Conservation (phyloP, 2,888 invertebrate species). For the Acanthosoma haemorrhoidale region DNA sequence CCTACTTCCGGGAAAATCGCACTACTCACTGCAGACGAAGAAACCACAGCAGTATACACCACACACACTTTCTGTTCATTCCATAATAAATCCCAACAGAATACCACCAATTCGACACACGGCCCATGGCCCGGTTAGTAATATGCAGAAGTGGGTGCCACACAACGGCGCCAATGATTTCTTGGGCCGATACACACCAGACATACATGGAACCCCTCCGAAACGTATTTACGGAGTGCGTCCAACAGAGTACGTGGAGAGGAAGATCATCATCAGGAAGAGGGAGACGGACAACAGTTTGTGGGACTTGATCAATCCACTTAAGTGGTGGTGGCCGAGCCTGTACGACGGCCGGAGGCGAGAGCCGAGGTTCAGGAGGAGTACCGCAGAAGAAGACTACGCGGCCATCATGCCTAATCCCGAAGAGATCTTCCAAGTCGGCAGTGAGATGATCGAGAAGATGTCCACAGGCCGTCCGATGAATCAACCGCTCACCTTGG, state of each 20-base stretch:
- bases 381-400: background rate
- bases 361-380: slow-evolving; percentile 31
- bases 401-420: background rate
- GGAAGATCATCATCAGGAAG: slow-evolving; percentile 27
- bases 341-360: slow-evolving; percentile 30
- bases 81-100: slow-evolving; percentile 7
- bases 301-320: slow-evolving; percentile 31
- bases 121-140: background rate
- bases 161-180: slow-evolving; percentile 18
- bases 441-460: background rate
- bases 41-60: slow-evolving; percentile 6
- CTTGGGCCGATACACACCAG: background rate
- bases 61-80: slow-evolving; percentile 30
- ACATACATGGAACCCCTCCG: background rate
- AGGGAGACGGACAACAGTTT: slow-evolving; percentile 26
- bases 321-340: slow-evolving; percentile 33
- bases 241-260: slow-evolving; percentile 31
- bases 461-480: background rate
- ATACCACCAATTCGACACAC: background rate
- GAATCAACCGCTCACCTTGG: slow-evolving; percentile 17
- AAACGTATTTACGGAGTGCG: slow-evolving; percentile 24
- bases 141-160: background rate
- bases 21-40: slow-evolving; percentile 21
- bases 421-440: background rate
- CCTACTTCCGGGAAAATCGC: slow-evolving; percentile 2